Conservation (phyloP, 2,888 invertebrate species). For the Lithosia quadra region DNA sequence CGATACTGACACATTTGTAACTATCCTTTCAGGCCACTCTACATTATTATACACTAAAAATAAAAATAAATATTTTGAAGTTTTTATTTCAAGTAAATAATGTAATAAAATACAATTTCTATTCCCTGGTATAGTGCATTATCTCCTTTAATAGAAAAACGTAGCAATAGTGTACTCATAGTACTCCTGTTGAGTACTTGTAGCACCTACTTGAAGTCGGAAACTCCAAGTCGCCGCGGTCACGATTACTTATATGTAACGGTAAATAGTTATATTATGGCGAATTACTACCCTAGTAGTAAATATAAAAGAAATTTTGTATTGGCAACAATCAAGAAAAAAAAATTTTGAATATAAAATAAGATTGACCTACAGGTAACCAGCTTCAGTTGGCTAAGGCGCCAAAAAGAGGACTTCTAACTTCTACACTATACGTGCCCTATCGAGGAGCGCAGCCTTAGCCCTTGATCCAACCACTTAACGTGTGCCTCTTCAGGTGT, state of each 20-base stretch:
- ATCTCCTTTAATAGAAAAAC: background rate
- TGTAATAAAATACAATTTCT: background rate
- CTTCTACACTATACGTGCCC: background rate
- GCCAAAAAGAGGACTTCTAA: background rate
- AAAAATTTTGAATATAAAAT: background rate
- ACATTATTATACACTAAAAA: conserved; percentile 42
- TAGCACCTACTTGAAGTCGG: background rate
- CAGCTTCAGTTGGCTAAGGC: background rate
- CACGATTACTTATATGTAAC: background rate
- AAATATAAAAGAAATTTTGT: too few relatives aligned
- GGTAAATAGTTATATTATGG: too few relatives aligned
- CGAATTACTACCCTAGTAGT: too few relatives aligned
- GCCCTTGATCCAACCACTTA: background rate
- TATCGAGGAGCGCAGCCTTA: background rate
- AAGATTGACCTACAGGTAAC: background rate
- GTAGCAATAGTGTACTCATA: background rate
- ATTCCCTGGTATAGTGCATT: background rate
- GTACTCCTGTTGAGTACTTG: too few relatives aligned
- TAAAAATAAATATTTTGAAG: conserved; percentile 32
- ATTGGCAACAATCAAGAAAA: too few relatives aligned
- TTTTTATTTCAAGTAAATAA: too few relatives aligned
- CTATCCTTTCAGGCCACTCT: conserved; percentile 39
- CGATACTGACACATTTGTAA: conserved; percentile 53
- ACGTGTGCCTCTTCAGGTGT: background rate
- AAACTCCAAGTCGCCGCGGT: background rate